Evolutionary conservation across 2,113 vertebrate genomes (phyloP), one percentile per base, ranked within the genome.

Genomic region (Pedionomus torquatus): DNA sequence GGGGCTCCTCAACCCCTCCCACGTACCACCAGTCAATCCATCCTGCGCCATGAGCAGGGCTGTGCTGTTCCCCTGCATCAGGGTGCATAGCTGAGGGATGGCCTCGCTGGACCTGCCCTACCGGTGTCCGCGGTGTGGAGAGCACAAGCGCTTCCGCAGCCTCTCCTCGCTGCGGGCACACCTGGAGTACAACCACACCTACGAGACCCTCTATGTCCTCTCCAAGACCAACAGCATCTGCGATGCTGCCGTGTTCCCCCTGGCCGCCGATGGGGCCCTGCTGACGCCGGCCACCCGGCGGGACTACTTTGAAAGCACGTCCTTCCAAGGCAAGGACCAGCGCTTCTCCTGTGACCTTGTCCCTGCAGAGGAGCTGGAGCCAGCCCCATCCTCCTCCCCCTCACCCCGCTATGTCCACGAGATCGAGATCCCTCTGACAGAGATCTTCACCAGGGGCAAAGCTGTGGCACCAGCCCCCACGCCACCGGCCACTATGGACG

Each of bases 151-250:
- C 95, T 99, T 99, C 98, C 98, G 99, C 97, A 99, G 99, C 98
- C 98, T 99, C 92, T 99, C 99, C 26, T 99, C 99, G 3, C 97
- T 99, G 81, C 98, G 99, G 6, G 99, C 99, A 1, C 99, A 99
- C 97, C 98, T 99, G 98, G 99, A 99, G 96, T 99, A 99, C 98
- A 99, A 99, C 98, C 99, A 99, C 98, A 99, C 99, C 18, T 99
- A 99, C 51, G 99, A 99, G 98, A 99, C 99, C 33, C 99, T 99
- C 94, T 99, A 99, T 94, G 99, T 99, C 96, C 98, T 99, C 83
- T 99, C 99, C 97, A 99, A 99, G 92, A 99, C 99, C 95, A 99
- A 99, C 98, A 99, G 99, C 93, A 99, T 99, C 49, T 99, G 99
- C 35, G 99, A 99, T 96, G 98, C 99, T 6, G 98, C 99, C 6